Percentiles rank a stretch among this genome's conserved stretches.
Conservation (phyloP, 2,113 vertebrate species). For the Lamprologus tigripictilis region DNA sequence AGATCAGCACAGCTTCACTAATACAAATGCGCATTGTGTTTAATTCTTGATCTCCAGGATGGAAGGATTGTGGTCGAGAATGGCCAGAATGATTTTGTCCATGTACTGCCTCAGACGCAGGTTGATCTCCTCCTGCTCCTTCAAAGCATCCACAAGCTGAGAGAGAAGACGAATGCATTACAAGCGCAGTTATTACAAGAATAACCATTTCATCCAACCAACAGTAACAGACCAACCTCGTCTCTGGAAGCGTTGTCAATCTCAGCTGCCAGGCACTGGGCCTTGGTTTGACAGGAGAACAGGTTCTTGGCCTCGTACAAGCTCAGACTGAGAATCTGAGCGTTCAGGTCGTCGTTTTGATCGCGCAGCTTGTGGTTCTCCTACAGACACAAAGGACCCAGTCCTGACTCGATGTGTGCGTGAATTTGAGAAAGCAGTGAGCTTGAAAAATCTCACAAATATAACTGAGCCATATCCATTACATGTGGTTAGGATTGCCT, state of each 20-base stretch:
- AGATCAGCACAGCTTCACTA: background rate
- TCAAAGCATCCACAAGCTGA: constrained; percentile 92
- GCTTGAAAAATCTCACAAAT: background rate
- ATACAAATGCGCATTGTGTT: background rate
- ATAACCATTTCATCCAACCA: background rate
- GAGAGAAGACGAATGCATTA: background rate
- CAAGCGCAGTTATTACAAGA: background rate
- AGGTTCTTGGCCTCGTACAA: constrained; percentile 95
- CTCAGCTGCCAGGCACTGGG: constrained; percentile 94
- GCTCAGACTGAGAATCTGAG: constrained; percentile 94
- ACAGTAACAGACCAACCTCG: constrained; percentile 72
- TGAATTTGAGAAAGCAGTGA: background rate
- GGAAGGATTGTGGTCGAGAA: constrained; percentile 96
- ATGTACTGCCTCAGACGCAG: constrained; percentile 93
- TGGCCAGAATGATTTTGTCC: constrained; percentile 99
- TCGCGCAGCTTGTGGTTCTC: constrained; percentile 93
- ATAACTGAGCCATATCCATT: rapidly evolving
- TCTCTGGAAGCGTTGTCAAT: constrained; percentile 95
- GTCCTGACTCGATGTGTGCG: background rate
- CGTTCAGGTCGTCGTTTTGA: constrained; percentile 96
- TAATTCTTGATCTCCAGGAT: constrained; percentile 97
- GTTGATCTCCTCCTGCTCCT: constrained; percentile 97
- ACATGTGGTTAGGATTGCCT: background rate
- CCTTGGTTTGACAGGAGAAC: constrained; percentile 90
- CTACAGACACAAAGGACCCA: constrained; percentile 47